A percentile compares a stretch with the other conserved stretches of the same genome.
Evolutionary conservation across 2,113 vertebrate genomes (phyloP).

Genomic region (Mesoclemmys tuberculata): DNA sequence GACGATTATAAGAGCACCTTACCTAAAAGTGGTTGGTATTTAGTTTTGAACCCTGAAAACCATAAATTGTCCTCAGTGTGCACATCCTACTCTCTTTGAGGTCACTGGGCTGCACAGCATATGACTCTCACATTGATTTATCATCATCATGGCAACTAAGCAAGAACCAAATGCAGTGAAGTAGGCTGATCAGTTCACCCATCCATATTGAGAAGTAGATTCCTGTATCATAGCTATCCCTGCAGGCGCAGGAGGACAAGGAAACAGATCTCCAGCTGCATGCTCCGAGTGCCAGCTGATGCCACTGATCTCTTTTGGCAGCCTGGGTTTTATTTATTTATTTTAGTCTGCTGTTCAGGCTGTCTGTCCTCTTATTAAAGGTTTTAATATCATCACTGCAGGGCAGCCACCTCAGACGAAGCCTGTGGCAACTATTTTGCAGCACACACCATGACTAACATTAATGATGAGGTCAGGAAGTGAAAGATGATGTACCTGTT

Average conservation of each 20-base stretch:
- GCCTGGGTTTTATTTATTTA: background rate
- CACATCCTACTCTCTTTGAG: background rate
- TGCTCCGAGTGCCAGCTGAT: background rate
- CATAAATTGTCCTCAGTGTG: background rate
- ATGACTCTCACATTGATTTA: fast-evolving
- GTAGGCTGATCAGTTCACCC: background rate
- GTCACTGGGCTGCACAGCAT: background rate
- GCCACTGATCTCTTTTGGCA: fast-evolving
- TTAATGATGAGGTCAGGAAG: conserved; percentile 23
- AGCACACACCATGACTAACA: background rate
- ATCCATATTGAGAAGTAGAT: background rate
- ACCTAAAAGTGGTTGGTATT: background rate
- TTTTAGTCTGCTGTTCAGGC: background rate
- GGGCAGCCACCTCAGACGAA: background rate
- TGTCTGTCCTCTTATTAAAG: background rate
- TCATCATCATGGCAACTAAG: background rate
- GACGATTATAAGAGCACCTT: background rate
- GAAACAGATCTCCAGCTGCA: background rate
- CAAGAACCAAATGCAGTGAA: background rate
- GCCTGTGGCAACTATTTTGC: background rate
- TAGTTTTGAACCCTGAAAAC: background rate
- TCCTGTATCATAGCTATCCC: background rate
- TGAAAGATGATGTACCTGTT: background rate
- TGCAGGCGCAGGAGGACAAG: background rate
- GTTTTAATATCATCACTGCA: background rate